Evolutionary conservation across 2,888 invertebrate species (phyloP), one percentile per base, ranked within the genome.

Genomic region (Pristionchus fissidentatus): DNA sequence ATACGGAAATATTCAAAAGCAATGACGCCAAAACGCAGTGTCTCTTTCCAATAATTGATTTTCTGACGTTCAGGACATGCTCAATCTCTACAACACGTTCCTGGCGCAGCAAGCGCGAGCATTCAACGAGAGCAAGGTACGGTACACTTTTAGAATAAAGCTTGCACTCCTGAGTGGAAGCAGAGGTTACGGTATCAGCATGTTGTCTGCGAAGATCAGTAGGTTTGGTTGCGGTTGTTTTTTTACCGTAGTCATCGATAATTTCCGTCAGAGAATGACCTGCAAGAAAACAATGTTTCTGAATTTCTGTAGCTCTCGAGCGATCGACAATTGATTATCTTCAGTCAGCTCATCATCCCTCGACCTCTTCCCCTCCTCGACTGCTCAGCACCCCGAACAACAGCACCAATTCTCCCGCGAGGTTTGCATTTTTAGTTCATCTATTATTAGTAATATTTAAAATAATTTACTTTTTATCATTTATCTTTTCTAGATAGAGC

Each of bases 341-440:
- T n/a, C n/a, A n/a, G n/a, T n/a, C n/a, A n/a, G n/a, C n/a, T n/a
- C 70, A 70, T 19, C 70, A 41, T 13, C 49, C 75, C 29, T 77
- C 75, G 19, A 77, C 75, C 19, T 77, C 75, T 32, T 77, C 75
- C 13, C 75, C 75, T 15, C 41, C 75, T 5, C 75, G 75, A 35
- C 41, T 41, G 22, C 75, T 77, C 7, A 46, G 8, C 75, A 49
- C 41, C 5, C 22, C 49, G n/a, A n/a, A n/a, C 46, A 46, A 77
- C 49, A 77, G 19, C 8, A 32, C 26, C 7, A 46, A 22, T 26
- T 77, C 75, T 1, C 75, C 75, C 35, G 46, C 26, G n/a, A 15
- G 75, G 75, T 77, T 22, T 1, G 75, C 13, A 10, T 49, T 49
- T 49, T n/a, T n/a, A n/a, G 4, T 41, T 29, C 1, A 35, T 35